Conservation (phyloP, 2,113 vertebrate species). For the Lepisosteus oculatus region DNA sequence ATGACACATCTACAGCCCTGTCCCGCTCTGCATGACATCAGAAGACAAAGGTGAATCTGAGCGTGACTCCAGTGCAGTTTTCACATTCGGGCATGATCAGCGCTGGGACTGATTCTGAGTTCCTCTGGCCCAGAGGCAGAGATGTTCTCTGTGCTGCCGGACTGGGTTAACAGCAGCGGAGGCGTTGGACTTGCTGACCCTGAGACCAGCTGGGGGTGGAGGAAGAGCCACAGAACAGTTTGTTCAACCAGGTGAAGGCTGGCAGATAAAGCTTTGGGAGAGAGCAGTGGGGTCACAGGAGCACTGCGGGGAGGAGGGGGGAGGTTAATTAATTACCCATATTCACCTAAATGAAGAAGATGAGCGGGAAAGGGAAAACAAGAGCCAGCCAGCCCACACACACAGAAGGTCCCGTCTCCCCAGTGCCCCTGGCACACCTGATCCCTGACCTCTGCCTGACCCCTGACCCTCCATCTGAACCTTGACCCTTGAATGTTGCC, state of each 20-base stretch:
- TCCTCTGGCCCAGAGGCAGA: no score
- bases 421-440: no score
- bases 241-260: constrained; percentile 52
- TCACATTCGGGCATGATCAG: no score
- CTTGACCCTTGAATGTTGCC: no score
- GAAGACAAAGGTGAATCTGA: no score
- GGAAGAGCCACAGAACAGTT: constrained; percentile 31
- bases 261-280: constrained; percentile 26
- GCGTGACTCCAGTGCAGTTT: no score
- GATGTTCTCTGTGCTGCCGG: neutral
- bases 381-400: neutral
- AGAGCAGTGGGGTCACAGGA: constrained; percentile 17
- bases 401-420: no score
- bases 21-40: no score
- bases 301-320: constrained; percentile 14
- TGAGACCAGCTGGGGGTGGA: constrained; percentile 2
- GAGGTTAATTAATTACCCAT: constrained; percentile 66
- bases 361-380: constrained; percentile 37
- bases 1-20: no score
- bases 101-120: no score
- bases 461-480: no score
- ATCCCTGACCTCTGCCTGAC: no score
- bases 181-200: constrained; percentile 42
- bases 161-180: constrained; percentile 37
- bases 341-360: constrained; percentile 49